These are phyloP conservation scores for Adelphocoris suturalis DNA, from an alignment of 2,888 invertebrate genomes.

Conservation along the genomic window DNA sequence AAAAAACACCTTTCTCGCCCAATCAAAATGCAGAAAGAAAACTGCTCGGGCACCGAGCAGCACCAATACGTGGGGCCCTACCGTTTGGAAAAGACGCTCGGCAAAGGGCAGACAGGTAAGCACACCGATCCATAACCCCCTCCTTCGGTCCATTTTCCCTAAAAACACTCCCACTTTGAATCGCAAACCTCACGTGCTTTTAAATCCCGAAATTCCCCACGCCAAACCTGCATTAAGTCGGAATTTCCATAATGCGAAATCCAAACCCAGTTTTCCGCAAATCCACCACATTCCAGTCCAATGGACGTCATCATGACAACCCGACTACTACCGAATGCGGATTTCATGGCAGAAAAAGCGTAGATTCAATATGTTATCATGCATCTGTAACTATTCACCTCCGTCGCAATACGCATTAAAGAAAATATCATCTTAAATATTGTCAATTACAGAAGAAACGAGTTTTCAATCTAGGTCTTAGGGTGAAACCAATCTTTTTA, in stretches of 20 bases:
- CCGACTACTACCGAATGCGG: constrained; percentile 37
- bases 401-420: background rate
- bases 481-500: background rate
- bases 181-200: constrained; percentile 35
- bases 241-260: background rate
- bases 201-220: background rate
- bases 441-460: background rate
- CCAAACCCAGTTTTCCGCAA: constrained; percentile 37
- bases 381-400: background rate
- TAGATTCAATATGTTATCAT: background rate
- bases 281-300: constrained; percentile 43
- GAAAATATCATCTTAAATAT: background rate
- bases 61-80: constrained; percentile 99
- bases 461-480: background rate
- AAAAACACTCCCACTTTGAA: constrained; percentile 28
- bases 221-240: background rate
- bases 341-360: background rate
- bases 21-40: constrained; percentile 70
- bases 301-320: constrained; percentile 56
- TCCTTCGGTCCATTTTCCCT: background rate
- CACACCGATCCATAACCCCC: constrained; percentile 63
- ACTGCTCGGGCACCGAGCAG: constrained; percentile 80
- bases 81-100: constrained; percentile 98
- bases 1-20: constrained; percentile 3
- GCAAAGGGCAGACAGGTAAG: constrained; percentile 99